These are phyloP conservation scores for Melanotaenia boesemani DNA, from an alignment of 2,797 vertebrate species.

Conservation along the genomic window DNA sequence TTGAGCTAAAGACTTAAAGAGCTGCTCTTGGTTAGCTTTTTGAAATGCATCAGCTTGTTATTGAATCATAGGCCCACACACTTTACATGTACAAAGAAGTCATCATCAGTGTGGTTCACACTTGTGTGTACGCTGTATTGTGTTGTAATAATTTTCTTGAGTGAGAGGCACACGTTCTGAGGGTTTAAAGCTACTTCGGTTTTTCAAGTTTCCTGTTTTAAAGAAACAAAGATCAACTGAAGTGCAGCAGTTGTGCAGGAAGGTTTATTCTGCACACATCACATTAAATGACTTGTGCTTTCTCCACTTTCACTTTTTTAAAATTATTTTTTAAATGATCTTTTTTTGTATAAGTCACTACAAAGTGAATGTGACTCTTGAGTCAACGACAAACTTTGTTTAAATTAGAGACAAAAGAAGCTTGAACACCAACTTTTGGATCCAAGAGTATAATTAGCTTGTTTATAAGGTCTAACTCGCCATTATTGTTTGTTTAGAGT, in stretches of 20 bases:
- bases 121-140: background rate
- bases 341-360: no score
- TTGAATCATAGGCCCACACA: background rate
- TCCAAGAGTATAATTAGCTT: no score
- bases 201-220: background rate
- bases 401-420: no score
- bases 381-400: no score
- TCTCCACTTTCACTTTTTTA: background rate
- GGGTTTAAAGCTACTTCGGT: background rate
- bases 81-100: conserved; percentile 2
- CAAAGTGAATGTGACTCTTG: no score
- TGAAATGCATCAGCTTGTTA: background rate
- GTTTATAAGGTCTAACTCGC: no score
- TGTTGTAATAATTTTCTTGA: background rate
- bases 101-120: background rate
- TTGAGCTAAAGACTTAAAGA: background rate
- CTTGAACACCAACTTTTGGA: no score
- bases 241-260: background rate
- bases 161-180: background rate
- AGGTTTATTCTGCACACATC: background rate
- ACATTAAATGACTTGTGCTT: background rate
- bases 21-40: background rate
- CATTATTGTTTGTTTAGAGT: no score
- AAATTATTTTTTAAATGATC: no score
- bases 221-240: background rate